Evolutionary conservation across 1,140 invertebrate genomes (phyloP), one percentile per base, ranked within the genome.

Genomic region (Sesamia nonagrioides): DNA sequence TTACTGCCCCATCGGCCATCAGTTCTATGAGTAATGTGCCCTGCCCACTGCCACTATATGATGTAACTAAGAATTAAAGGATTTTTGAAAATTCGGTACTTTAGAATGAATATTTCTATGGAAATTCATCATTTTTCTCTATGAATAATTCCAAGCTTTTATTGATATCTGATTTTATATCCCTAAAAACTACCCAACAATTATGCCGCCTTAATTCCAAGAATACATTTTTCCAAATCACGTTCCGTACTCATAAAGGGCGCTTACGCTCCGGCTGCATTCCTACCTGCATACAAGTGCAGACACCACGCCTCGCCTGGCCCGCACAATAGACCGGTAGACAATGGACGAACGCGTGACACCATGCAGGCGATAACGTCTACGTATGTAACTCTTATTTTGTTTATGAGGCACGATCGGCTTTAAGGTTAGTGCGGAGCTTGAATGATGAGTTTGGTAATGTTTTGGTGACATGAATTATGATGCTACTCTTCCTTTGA

Each of bases 281-380:
- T 60, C 37, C 54, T 58, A 74, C 54, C 54, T 74, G 54, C 54
- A 60, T 48, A 48, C 37, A 61, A 48, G 72, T 74, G 54, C 72
- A 74, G 54, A 60, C 52, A 18, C 72, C 40, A 33, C 54, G 72
- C 48, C 72, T 74, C 72, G 72, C 37, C 72, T 74, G 72, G 37
- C 6, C 4, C 54, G 54, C 37, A 74, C 72, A 74, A 74, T 74
- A 9, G 72, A 1, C 0, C 2, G 37, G 11, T 45, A 74, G 72
- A 74, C 72, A 74, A 74, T 74, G 18, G 72, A 45, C 37, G 40
- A 48, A 15, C 72, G 72, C 72, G 72, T 74, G 40, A 74, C 21
- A 58, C 72, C 72, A 58, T 58, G 54, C 54, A 45, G 37, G 40
- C n/a, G 71, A 61, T 74, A 74, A 60, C 56, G 17, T 45, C 54